Percentiles rank a stretch among this genome's conserved stretches.
Evolutionary conservation across 1,140 invertebrate species (phyloP).

Genomic region (Oscheius sp.): DNA sequence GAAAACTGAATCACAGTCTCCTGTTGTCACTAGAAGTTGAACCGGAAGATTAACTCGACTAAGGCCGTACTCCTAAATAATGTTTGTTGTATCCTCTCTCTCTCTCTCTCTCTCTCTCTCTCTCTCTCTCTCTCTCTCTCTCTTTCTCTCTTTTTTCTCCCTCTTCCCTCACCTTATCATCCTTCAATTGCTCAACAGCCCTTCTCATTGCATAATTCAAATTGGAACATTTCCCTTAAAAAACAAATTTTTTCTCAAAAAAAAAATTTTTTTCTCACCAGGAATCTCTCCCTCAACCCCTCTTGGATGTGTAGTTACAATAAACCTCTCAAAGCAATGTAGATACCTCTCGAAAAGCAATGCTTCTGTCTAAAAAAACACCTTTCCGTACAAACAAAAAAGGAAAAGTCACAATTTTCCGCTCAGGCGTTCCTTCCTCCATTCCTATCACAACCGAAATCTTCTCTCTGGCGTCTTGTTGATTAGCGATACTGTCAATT

Average conservation of each 20-base stretch:
- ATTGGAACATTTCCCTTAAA: conserved; percentile 41
- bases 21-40: conserved; percentile 42
- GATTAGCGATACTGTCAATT: conserved; percentile 25
- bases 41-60: not conserved
- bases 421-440: conserved; percentile 42
- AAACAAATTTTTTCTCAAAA: not conserved
- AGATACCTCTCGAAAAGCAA: conserved; percentile 6
- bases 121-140: too few species aligned
- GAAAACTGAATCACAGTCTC: conserved; percentile 45
- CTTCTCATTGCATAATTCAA: conserved; percentile 36
- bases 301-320: conserved; percentile 41
- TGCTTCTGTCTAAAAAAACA: too few species aligned
- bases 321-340: conserved; percentile 39
- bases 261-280: not conserved
- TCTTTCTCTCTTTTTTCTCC: too few species aligned
- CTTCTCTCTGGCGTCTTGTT: conserved; percentile 36
- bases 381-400: too few species aligned
- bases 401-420: conserved; percentile 1
- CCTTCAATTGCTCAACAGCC: conserved; percentile 31
- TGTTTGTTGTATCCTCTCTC: too few species aligned
- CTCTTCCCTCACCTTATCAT: conserved; percentile 9
- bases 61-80: conserved; percentile 4
- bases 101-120: too few species aligned
- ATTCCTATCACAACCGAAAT: conserved; percentile 40
- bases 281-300: conserved; percentile 40